Base-by-base conservation (phyloP, 2,888 invertebrate genomes). In the Gibbula magus region DNA sequence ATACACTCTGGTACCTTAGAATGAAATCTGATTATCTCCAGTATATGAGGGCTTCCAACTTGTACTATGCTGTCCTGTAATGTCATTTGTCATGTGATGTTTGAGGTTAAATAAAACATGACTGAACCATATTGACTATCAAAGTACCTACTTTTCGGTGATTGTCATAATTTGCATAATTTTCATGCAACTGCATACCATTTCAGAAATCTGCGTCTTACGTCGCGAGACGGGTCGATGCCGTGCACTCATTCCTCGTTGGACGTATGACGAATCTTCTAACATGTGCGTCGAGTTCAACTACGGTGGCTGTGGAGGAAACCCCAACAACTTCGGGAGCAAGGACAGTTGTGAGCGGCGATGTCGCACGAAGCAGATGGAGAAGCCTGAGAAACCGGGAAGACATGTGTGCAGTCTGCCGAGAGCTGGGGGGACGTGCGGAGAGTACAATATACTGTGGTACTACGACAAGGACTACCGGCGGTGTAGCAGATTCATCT, bases 291-390 rank as follows among this genome's bases (percentile, higher is more conserved):
- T 97, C 96, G 96, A 93, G 94, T 95, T 94, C 96, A 96, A 94
- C 94, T 95, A 93, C 67, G 96, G 97, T 70, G 98, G 98, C 35
- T 98, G 98, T 91, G 95, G 95, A 77, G 98, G 98, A 81, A 99
- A 99, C 92, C 95, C 88, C 66, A 93, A 93, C 84, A 88, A 89
- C 79, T 93, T 92, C 77, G 86, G 77, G n/a, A 79, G 80, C 3
- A 61, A 81, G 75, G 85, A 86, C 10, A 84, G 84, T 25, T 89
- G 89, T 76, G 75, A 85, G 73, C 56, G 76, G 8, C 82, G 83
- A 51, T 89, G 89, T 76, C 20, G 67, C 7, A 20, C 32, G 13
- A 45, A 45, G 10, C 45, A 45, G 5, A 13, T 45, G 10, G 20
- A 45, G 22, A 75, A 18, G 3, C 32, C 32, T 10, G 29, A 52